phyloP scores from a whole-genome alignment of 1,140 invertebrate genomes.

The Phymorhynchus buccinoides region DNA sequence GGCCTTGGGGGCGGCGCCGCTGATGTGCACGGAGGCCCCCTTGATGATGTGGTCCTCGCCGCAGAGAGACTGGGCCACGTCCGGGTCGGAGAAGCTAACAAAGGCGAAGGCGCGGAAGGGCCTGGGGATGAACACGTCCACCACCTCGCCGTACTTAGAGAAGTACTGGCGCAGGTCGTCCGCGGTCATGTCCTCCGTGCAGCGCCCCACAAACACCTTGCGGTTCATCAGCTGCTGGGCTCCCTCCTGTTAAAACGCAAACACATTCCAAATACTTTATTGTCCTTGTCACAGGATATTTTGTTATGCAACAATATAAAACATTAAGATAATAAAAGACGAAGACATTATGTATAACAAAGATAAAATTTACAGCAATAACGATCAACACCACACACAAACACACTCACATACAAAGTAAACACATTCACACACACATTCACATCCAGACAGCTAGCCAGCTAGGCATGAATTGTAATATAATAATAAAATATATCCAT shows the following conservation, averaged over 20 bases:
- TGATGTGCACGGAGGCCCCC: constrained; percentile 94
- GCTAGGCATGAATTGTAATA: too few relatives aligned
- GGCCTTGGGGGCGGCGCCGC: constrained; percentile 91
- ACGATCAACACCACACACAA: not conserved
- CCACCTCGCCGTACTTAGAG: constrained; percentile 73
- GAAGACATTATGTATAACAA: not conserved
- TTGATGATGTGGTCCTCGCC: constrained; percentile 99
- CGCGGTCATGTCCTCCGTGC: constrained; percentile 73
- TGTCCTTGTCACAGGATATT: not conserved
- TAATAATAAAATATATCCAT: too few relatives aligned
- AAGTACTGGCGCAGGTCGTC: constrained; percentile 74
- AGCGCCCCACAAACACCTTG: constrained; percentile 75
- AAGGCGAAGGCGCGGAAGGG: constrained; percentile 76
- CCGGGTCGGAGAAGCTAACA: constrained; percentile 75
- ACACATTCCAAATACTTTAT: not conserved
- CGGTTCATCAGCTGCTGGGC: constrained; percentile 65
- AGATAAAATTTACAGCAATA: not conserved
- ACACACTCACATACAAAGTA: too few relatives aligned
- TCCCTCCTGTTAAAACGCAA: constrained; percentile 59
- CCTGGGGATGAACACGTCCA: constrained; percentile 76
- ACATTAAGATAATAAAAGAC: not conserved
- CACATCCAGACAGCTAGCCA: too few relatives aligned
- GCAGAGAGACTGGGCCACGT: constrained; percentile 90
- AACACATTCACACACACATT: too few relatives aligned
- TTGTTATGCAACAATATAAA: not conserved